These are phyloP conservation scores for Mizuhopecten yessoensis DNA, from an alignment of 1,140 invertebrate species.

Conservation along the genomic window DNA sequence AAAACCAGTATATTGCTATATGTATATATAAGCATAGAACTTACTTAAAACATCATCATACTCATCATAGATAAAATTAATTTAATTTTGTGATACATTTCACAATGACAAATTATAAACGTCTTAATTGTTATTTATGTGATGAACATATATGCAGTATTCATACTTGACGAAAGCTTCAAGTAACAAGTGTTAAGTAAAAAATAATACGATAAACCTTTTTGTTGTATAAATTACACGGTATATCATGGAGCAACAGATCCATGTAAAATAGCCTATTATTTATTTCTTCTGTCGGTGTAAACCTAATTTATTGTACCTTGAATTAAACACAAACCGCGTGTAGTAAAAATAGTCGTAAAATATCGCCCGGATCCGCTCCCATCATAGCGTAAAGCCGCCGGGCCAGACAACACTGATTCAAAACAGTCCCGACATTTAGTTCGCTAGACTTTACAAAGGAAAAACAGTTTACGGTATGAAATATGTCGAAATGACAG, in stretches of 20 bases:
- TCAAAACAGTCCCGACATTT: not conserved
- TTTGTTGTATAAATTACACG: constrained; percentile 21
- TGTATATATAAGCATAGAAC: no score
- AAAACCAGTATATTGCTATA: no score
- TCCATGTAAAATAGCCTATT: not conserved
- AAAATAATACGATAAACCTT: not conserved
- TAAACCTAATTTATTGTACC: constrained; percentile 8
- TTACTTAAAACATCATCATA: no score
- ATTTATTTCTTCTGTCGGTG: constrained; percentile 19
- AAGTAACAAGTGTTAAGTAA: not conserved
- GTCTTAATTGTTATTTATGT: no score
- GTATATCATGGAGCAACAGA: not conserved
- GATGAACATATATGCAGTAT: no score
- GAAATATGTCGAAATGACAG: no score
- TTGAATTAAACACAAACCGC: constrained; percentile 11
- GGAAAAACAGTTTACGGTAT: no score
- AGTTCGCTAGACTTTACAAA: not conserved
- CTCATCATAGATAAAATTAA: no score
- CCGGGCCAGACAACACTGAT: constrained; percentile 7
- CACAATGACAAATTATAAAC: no score
- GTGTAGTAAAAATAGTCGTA: not conserved
- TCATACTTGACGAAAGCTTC: no score
- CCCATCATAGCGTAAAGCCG: not conserved
- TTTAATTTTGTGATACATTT: no score
- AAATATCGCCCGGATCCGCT: not conserved